Percentiles rank a stretch among this genome's conserved stretches.
Conservation (phyloP, 1,140 invertebrate genomes). For the Ylistrum balloti region DNA sequence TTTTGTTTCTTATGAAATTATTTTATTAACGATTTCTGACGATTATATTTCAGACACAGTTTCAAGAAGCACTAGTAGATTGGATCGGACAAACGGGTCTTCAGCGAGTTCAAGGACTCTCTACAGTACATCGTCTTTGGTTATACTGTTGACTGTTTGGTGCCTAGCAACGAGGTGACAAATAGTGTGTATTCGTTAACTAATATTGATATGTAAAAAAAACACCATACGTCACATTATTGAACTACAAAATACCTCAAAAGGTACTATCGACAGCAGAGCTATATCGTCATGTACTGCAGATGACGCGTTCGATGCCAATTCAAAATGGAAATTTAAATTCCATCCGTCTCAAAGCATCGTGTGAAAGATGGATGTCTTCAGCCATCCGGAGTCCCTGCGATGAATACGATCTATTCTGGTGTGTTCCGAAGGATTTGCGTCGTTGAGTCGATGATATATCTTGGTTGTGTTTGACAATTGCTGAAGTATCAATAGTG, state of each 20-base stretch:
- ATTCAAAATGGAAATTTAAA: slow-evolving; percentile 19
- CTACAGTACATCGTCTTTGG: background rate
- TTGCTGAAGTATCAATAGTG: background rate
- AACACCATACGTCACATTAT: background rate
- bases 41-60: background rate
- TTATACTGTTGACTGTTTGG: background rate
- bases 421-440: background rate
- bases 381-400: background rate
- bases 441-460: background rate
- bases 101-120: background rate
- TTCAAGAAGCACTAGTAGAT: slow-evolving; percentile 4
- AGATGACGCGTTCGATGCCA: background rate
- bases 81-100: background rate
- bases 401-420: background rate
- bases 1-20: too few relatives aligned
- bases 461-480: background rate
- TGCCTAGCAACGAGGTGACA: slow-evolving; percentile 14
- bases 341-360: slow-evolving; percentile 6
- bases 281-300: background rate
- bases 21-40: background rate
- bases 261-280: background rate
- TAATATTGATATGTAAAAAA: background rate
- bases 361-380: background rate
- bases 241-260: slow-evolving; percentile 29
- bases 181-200: background rate